A percentile compares a stretch with the other conserved stretches of the same genome.
phyloP scores from a whole-genome alignment of 2,797 vertebrate genomes.

The Octomys mimax region DNA sequence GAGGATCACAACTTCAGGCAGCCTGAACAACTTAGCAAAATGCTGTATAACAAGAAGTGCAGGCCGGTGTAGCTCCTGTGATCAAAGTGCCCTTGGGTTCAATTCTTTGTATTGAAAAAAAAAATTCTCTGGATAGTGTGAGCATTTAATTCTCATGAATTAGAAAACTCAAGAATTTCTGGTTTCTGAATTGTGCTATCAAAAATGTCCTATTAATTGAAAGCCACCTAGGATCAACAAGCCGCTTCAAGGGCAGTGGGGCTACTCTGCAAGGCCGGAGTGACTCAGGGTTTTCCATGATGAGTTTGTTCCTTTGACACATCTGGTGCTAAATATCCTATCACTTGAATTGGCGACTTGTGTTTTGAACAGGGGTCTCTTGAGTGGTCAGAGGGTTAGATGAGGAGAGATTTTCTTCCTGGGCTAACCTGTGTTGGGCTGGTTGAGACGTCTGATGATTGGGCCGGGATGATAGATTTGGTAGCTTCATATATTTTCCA shows the following conservation, averaged over 20 bases:
- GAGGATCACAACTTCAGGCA: neutral
- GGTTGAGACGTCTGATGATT: neutral
- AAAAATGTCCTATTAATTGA: neutral
- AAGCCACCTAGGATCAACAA: neutral
- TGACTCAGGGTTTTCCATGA: neutral
- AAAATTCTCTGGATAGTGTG: neutral
- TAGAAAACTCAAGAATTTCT: neutral
- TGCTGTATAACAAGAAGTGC: neutral
- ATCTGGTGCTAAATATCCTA: neutral
- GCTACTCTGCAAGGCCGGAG: neutral
- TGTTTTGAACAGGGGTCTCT: neutral
- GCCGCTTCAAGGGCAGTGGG: neutral
- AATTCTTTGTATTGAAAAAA: neutral
- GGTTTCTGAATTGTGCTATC: neutral
- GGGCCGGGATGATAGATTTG: neutral
- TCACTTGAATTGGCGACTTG: neutral
- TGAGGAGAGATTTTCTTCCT: neutral
- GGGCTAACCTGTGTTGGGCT: neutral
- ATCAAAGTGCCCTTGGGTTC: neutral
- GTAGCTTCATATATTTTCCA: slow-evolving; percentile 32
- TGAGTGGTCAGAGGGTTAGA: neutral
- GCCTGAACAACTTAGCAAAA: neutral
- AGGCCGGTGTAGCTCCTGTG: neutral
- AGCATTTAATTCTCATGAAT: neutral
- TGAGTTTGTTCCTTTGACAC: neutral